Evolutionary conservation across 2,888 invertebrate species (phyloP), one percentile per base, ranked within the genome.

Genomic region (Lepidocyrtoides sp.): DNA sequence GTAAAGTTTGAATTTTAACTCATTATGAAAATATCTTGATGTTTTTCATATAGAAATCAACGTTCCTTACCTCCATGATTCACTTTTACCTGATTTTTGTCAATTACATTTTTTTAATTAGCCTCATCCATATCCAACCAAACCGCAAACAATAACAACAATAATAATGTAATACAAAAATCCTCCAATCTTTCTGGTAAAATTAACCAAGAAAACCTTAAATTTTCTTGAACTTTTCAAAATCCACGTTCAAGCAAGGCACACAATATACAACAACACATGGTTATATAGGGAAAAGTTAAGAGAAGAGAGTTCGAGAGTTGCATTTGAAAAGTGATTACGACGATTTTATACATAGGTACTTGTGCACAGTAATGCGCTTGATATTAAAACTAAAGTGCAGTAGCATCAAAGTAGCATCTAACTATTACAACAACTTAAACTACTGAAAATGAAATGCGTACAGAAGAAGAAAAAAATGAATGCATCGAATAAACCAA

Each of bases 311-410:
- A 69, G 84, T 84, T 84, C 32, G 54, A 51, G 69, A 63, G 63
- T 41, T 72, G 36, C 20, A 57, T 57, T 87, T 77, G 63, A 87
- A 60, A 87, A 77, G 77, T 77, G 86, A 87, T 87, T 77, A 77
- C 51, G 77, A 77, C 77, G 77, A 77, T 77, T 77, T 77, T 77
- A 51, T 41, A 72, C 69, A 41, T 72, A 72, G 69, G 69, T 72
- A 72, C 41, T n/a, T 41, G 26, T 1, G 26, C 41, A 72, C 36
- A 41, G 32, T 66, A 66, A 20, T n/a, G 32, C 66, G 32, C 20
- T 66, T 66, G 26, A 20, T n/a, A 66, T 66, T 32, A 63, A 44
- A 23, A n/a, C 44, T 75, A 75, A 41, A 75, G 75, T 75, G 75
- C 41, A 75, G 75, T 69, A n/a, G 32, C 66, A 32, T 26, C 14